These are phyloP conservation scores for Myopa testacea DNA, from an alignment of 2,888 invertebrate species.

Conservation along the genomic window DNA sequence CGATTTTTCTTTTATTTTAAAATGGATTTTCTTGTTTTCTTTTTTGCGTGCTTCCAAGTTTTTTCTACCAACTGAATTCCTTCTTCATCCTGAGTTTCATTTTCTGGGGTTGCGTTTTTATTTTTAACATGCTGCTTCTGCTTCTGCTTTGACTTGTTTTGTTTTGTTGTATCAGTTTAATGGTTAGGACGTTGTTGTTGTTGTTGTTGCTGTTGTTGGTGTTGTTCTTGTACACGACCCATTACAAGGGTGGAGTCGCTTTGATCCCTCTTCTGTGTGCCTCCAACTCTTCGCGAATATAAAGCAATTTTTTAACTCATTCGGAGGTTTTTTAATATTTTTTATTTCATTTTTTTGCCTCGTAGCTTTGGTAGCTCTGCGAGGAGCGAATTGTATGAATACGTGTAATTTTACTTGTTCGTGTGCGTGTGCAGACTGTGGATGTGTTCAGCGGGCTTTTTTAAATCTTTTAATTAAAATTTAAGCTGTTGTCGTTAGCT, in stretches of 20 bases:
- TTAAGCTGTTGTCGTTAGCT: conserved; percentile 12
- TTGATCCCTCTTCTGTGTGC: background rate
- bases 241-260: background rate
- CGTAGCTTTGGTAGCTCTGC: background rate
- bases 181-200: background rate
- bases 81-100: conserved; percentile 2
- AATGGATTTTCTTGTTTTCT: conserved; percentile 10
- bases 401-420: no score
- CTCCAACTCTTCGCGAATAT: conserved; percentile 8
- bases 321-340: background rate
- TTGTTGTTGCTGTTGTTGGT: background rate
- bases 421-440: background rate
- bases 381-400: no score
- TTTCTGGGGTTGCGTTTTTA: conserved; percentile 3
- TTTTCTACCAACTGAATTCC: conserved; percentile 8
- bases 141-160: background rate
- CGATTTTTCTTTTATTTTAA: conserved; percentile 23
- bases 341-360: background rate
- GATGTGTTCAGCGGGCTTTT: background rate
- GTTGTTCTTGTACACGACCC: background rate
- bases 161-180: conserved; percentile 4
- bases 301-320: conserved; percentile 12
- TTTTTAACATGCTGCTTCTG: conserved; percentile 3
- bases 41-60: background rate
- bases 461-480: background rate